A percentile compares a stretch with the other conserved stretches of the same genome.
Evolutionary conservation across 30 jellyfish, hydroid and myxozoan genomes (phyloP).

Genomic region (Aurelia coerulea): DNA sequence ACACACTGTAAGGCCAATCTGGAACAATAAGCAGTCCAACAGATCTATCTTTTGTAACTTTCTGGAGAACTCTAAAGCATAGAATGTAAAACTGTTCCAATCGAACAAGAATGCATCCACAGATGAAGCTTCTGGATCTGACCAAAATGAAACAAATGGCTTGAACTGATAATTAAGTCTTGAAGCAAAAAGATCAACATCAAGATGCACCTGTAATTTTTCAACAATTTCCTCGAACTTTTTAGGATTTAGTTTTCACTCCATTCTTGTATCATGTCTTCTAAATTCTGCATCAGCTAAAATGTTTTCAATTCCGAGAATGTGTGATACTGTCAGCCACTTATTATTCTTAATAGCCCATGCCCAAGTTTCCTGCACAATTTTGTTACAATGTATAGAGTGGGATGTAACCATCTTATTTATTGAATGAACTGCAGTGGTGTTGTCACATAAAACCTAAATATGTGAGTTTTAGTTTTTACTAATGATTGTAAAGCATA

Average conservation of each 20-base stretch:
- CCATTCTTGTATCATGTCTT: neutral
- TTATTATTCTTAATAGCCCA: slow-evolving; percentile 19
- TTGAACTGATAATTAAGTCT: slow-evolving; percentile 29
- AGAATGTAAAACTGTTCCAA: slow-evolving; percentile 1
- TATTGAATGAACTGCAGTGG: slow-evolving; percentile 30
- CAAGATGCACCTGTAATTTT: neutral
- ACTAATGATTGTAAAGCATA: slow-evolving; percentile 15
- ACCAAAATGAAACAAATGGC: slow-evolving; percentile 34
- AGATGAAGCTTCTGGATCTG: slow-evolving; percentile 42
- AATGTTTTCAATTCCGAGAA: slow-evolving; percentile 36
- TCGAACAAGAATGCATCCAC: slow-evolving; percentile 28
- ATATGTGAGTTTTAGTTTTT: neutral
- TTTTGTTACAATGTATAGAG: neutral
- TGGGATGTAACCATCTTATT: slow-evolving; percentile 66
- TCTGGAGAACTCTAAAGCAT: slow-evolving; percentile 33
- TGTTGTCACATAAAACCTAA: slow-evolving; percentile 15
- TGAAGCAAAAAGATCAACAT: slow-evolving; percentile 37
- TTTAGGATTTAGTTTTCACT: slow-evolving; percentile 12
- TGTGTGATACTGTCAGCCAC: slow-evolving; percentile 47
- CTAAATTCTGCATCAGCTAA: slow-evolving; percentile 58
- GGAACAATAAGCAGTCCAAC: neutral
- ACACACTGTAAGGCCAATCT: slow-evolving; percentile 30
- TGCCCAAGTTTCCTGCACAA: slow-evolving; percentile 33
- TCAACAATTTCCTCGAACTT: neutral
- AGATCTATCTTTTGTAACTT: neutral